Percentiles rank a stretch among this genome's conserved stretches.
These are phyloP conservation scores for Psilopsiagon aurifrons DNA, from an alignment of 2,113 vertebrate genomes.

Conservation along the genomic window DNA sequence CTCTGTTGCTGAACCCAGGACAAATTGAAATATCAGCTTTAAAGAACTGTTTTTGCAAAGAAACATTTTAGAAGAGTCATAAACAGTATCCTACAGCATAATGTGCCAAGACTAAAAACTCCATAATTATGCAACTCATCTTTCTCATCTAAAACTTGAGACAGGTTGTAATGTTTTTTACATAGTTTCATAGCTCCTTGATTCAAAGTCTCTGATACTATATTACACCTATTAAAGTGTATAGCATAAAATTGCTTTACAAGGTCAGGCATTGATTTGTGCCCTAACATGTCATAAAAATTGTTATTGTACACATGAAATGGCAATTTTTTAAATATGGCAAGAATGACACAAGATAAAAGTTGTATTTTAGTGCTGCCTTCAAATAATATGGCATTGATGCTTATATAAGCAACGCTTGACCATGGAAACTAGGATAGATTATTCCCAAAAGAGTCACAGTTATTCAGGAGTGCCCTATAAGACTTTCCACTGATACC, in stretches of 20 bases:
- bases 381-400: neutral
- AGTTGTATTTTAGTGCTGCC: neutral
- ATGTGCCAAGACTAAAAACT: neutral
- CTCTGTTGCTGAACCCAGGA: no score
- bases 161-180: neutral
- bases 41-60: neutral
- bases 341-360: neutral
- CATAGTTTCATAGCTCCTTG: conserved; percentile 17
- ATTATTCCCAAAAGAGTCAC: neutral
- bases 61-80: neutral
- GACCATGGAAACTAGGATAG: neutral
- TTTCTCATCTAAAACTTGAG: neutral
- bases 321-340: neutral
- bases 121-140: neutral
- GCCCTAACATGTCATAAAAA: neutral
- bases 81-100: neutral
- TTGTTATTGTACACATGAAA: neutral
- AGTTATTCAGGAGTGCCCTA: neutral
- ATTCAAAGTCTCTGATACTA: neutral
- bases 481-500: neutral
- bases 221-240: conserved; percentile 25
- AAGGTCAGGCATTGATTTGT: conserved; percentile 35
- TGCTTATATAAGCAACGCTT: neutral
- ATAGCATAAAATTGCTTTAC: conserved; percentile 30
- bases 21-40: neutral